These are phyloP conservation scores for Aleiodes testaceus DNA, from an alignment of 2,888 invertebrate species.

Conservation along the genomic window DNA sequence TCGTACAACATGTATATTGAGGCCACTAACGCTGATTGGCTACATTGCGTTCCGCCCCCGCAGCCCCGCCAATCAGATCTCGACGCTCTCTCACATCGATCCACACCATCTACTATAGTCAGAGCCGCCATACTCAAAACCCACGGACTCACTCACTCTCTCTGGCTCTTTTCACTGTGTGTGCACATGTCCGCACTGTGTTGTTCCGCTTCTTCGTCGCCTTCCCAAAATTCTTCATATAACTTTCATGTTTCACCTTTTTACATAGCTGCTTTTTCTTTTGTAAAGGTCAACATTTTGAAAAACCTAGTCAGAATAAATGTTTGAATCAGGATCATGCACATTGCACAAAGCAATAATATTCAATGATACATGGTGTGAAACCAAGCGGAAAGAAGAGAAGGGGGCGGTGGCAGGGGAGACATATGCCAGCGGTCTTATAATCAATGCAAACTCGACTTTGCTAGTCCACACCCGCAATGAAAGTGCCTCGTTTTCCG, in stretches of 20 bases:
- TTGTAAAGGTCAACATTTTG: neutral
- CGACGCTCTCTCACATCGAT: slow-evolving; percentile 62
- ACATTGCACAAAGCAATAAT: slow-evolving; percentile 5
- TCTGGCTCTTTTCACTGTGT: slow-evolving; percentile 37
- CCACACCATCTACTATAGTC: slow-evolving; percentile 63
- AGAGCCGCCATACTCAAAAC: slow-evolving; percentile 62
- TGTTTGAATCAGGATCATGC: neutral
- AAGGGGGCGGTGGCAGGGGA: neutral
- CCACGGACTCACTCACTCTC: slow-evolving; percentile 28
- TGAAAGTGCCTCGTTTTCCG: slow-evolving; percentile 27
- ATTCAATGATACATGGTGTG: slow-evolving; percentile 26
- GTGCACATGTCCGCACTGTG: slow-evolving; percentile 31
- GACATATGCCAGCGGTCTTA: slow-evolving; percentile 27
- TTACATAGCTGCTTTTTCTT: neutral
- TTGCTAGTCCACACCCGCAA: slow-evolving; percentile 19
- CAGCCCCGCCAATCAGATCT: slow-evolving; percentile 71
- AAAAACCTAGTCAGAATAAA: too few relatives aligned
- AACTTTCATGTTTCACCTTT: slow-evolving; percentile 16
- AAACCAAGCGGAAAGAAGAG: slow-evolving; percentile 13
- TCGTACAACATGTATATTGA: slow-evolving; percentile 64
- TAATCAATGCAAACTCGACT: slow-evolving; percentile 36
- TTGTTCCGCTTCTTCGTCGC: slow-evolving; percentile 22
- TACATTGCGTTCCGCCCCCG: slow-evolving; percentile 68
- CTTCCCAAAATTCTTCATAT: slow-evolving; percentile 37
- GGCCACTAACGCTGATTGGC: slow-evolving; percentile 71